Conservation (phyloP, 2,797 vertebrate species). For the Taenioides sp. region DNA sequence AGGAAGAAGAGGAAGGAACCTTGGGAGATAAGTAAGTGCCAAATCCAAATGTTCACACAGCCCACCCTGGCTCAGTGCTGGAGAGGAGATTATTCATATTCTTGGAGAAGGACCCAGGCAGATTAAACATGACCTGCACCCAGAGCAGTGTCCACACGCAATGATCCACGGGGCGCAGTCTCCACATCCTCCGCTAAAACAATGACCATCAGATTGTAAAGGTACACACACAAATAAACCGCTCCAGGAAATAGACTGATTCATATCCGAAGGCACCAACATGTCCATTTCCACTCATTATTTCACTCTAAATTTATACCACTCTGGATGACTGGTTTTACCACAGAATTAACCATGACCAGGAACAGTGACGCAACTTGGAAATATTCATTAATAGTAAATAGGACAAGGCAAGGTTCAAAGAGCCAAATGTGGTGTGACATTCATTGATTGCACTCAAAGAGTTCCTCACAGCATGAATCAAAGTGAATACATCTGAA, state of each 20-base stretch:
- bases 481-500: constrained; percentile 65
- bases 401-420: constrained; percentile 41
- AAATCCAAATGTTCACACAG: constrained; percentile 75
- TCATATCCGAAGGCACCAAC: constrained; percentile 72
- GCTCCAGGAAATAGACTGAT: constrained; percentile 71
- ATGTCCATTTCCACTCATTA: constrained; percentile 71
- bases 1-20: constrained; percentile 75
- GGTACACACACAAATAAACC: constrained; percentile 49
- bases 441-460: constrained; percentile 37
- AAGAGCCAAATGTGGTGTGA: constrained; percentile 37
- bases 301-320: constrained; percentile 72
- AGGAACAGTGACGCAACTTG: constrained; percentile 16
- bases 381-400: neutral
- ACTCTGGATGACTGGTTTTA: constrained; percentile 33
- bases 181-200: constrained; percentile 66
- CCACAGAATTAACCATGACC: constrained; percentile 14
- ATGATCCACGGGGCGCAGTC: constrained; percentile 55
- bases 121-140: constrained; percentile 61
- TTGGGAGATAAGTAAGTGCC: constrained; percentile 70
- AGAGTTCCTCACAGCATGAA: constrained; percentile 48
- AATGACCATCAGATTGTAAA: constrained; percentile 52
- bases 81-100: constrained; percentile 71
- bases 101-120: constrained; percentile 67
- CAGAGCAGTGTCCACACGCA: constrained; percentile 38
- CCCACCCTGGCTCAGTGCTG: constrained; percentile 51